Evolutionary conservation across 2,888 invertebrate genomes (phyloP).

Genomic region (Drosophila subquinaria): DNA sequence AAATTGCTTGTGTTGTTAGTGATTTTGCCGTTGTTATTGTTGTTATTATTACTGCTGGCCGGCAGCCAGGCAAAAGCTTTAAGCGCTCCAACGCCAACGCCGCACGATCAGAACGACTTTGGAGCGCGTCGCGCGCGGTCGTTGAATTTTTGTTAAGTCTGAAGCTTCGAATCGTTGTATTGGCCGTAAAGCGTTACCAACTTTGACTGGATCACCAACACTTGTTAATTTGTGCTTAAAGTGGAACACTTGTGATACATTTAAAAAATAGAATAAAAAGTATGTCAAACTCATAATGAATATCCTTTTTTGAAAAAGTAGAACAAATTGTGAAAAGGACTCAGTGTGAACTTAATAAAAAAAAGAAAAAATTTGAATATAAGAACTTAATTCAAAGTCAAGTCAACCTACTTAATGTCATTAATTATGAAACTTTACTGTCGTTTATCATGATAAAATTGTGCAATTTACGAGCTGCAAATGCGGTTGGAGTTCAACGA

Average conservation of each 20-base stretch:
- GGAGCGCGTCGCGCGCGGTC: slow-evolving; percentile 81
- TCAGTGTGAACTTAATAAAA: neutral
- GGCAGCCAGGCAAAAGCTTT: slow-evolving; percentile 74
- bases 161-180: slow-evolving; percentile 20
- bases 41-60: slow-evolving; percentile 37
- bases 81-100: slow-evolving; percentile 70
- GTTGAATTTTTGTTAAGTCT: slow-evolving; percentile 43
- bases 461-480: slow-evolving; percentile 50
- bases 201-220: slow-evolving; percentile 19
- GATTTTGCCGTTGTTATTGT: slow-evolving; percentile 36
- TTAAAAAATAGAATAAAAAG: slow-evolving; percentile 20
- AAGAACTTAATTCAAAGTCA: neutral
- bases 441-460: slow-evolving; percentile 41
- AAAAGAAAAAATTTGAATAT: neutral
- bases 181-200: slow-evolving; percentile 14
- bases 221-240: slow-evolving; percentile 31
- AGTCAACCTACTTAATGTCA: neutral
- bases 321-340: neutral
- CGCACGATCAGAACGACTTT: slow-evolving; percentile 83
- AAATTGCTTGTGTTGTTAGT: slow-evolving; percentile 56
- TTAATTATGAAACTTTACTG: slow-evolving; percentile 3
- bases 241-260: slow-evolving; percentile 38
- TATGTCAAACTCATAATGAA: slow-evolving; percentile 27
- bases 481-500: slow-evolving; percentile 7
- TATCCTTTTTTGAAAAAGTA: slow-evolving; percentile 4